Base-by-base conservation (phyloP, 2,888 invertebrate genomes). In the Blastobasis lacticolella region DNA sequence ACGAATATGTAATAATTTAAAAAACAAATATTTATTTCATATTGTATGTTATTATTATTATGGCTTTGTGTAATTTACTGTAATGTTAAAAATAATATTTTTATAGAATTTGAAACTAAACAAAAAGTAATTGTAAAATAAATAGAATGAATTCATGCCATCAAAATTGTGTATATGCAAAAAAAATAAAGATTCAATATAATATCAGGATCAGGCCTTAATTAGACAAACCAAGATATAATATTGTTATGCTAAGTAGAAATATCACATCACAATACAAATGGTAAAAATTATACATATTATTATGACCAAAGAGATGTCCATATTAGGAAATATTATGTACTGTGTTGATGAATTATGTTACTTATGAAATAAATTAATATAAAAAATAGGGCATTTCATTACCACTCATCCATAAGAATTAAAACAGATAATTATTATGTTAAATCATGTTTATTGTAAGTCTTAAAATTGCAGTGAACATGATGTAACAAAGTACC, bases 381-480 rank as follows among this genome's bases (percentile, higher is more conserved):
- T 51, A 51, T 48, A 51, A 42, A 40, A 51, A 47, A 46, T 47
- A 49, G 52, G 49, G 10, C 10, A 45, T 38, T 48, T 50, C 41
- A 4, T 7, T 10, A 6, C 40, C 8, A 6, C 10, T 10, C 40
- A 41, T 54, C 56, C 23, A 38, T 46, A 37, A 48, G 53, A 63
- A 71, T 67, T 67, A 57, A 70, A 68, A 70, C 56, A 56, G 48
- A 23, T 23, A 23, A 23, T 23, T 23, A 23, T 23, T 23, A 23
- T 23, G 23, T 23, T 42, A 50, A 82, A 78, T 79, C 71, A 75
- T 79, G 74, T 85, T 84, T 86, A 84, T 76, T 76, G 75, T 74
- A 81, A 80, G 81, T 75, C 66, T 78, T 82, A 81, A 60, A 72
- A 72, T 79, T 80, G 76, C 72, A 78, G 75, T 75, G 77, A 80